Conservation (phyloP, 2,113 vertebrate species). For the Crotalus helleri region DNA sequence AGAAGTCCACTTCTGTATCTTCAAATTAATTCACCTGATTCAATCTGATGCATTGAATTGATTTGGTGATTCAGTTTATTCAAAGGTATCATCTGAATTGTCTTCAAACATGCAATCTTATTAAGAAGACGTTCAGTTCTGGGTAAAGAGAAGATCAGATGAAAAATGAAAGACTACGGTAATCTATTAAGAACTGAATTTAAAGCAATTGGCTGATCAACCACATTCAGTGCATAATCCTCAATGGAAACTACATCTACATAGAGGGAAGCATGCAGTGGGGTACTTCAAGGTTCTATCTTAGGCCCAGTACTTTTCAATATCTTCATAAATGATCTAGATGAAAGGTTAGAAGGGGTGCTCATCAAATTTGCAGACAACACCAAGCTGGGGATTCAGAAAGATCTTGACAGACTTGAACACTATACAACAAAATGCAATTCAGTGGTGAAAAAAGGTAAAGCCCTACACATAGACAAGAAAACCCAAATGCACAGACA, state of each 20-base stretch:
- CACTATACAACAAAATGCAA: no score
- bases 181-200: not conserved
- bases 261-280: not conserved
- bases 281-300: no score
- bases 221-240: not conserved
- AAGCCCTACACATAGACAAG: no score
- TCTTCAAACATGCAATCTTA: not conserved
- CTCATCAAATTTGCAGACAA: no score
- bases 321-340: no score
- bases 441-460: no score
- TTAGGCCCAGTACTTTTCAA: no score
- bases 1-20: not conserved
- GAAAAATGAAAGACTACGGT: not conserved
- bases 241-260: not conserved
- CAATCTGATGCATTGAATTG: not conserved
- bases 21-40: not conserved
- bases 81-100: not conserved
- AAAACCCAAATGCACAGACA: no score
- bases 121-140: not conserved
- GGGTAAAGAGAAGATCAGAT: not conserved
- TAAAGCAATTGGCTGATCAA: not conserved
- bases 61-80: not conserved
- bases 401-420: no score
- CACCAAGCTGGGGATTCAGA: no score
- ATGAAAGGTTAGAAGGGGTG: no score